phyloP scores from a whole-genome alignment of 2,113 vertebrate genomes.

The Boulengeromyrus knoepffleri region DNA sequence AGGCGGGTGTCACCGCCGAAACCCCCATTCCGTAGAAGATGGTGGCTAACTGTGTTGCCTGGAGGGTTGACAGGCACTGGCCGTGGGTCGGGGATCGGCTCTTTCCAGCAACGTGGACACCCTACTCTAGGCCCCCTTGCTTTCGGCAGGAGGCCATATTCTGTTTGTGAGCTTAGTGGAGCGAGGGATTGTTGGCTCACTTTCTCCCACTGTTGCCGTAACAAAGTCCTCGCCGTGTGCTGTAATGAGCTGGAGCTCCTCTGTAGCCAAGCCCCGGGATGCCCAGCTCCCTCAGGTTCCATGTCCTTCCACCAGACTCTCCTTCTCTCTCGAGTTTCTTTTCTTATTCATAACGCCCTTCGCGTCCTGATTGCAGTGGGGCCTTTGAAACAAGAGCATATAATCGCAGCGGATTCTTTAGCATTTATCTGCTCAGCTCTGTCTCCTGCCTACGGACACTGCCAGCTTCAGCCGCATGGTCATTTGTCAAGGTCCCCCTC shows the following conservation, averaged over 20 bases:
- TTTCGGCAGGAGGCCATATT: conserved; percentile 18
- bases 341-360: neutral
- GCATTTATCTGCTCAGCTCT: neutral
- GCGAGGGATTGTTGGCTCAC: neutral
- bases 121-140: neutral
- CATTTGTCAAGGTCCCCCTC: neutral
- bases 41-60: neutral
- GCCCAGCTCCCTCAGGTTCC: neutral
- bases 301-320: neutral
- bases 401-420: neutral
- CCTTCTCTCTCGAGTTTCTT: neutral
- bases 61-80: neutral
- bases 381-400: neutral
- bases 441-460: neutral
- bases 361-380: neutral
- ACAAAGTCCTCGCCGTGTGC: neutral
- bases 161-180: conserved; percentile 21
- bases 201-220: conserved; percentile 6
- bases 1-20: neutral
- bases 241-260: conserved; percentile 12
- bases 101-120: neutral
- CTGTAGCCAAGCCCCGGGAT: conserved; percentile 9
- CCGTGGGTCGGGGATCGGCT: neutral
- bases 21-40: neutral
- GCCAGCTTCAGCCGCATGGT: neutral